phyloP scores from a whole-genome alignment of 2,113 vertebrate genomes.

The Fulmarus glacialis region DNA sequence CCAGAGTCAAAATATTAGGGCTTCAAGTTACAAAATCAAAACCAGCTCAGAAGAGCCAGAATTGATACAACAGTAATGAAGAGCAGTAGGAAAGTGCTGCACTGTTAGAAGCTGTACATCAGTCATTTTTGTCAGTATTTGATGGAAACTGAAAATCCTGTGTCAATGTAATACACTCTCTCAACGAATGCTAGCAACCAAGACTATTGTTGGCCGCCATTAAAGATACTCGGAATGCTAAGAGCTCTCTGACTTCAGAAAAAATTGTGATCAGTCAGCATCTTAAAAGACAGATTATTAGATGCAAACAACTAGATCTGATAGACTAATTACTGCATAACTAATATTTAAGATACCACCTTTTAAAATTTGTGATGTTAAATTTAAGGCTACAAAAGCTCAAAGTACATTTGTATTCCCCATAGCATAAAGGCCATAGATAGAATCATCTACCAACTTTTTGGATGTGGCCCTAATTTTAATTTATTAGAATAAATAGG shows the following conservation, averaged over 20 bases:
- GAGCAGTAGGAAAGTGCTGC: not conserved
- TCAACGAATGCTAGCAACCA: not conserved
- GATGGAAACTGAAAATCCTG: not conserved
- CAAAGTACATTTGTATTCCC: not conserved
- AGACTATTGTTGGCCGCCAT: not conserved
- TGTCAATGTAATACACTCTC: not conserved
- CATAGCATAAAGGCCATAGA: not conserved
- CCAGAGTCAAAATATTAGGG: slow-evolving; percentile 18
- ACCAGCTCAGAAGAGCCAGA: not conserved
- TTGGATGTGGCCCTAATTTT: not conserved
- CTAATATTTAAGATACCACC: not conserved
- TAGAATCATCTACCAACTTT: not conserved
- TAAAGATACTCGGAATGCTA: not conserved
- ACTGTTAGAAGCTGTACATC: not conserved
- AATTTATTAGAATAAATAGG: not conserved
- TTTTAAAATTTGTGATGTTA: not conserved
- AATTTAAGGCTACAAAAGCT: not conserved
- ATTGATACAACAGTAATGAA: slow-evolving; percentile 14
- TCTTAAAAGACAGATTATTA: not conserved
- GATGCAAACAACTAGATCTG: not conserved
- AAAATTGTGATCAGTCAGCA: not conserved
- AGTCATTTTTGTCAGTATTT: not conserved
- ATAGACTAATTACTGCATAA: not conserved
- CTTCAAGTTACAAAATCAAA: slow-evolving; percentile 26
- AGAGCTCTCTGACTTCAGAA: not conserved